Evolutionary conservation across 2,113 vertebrate species (phyloP), one percentile per base, ranked within the genome.

Genomic region (Bos javanicus): DNA sequence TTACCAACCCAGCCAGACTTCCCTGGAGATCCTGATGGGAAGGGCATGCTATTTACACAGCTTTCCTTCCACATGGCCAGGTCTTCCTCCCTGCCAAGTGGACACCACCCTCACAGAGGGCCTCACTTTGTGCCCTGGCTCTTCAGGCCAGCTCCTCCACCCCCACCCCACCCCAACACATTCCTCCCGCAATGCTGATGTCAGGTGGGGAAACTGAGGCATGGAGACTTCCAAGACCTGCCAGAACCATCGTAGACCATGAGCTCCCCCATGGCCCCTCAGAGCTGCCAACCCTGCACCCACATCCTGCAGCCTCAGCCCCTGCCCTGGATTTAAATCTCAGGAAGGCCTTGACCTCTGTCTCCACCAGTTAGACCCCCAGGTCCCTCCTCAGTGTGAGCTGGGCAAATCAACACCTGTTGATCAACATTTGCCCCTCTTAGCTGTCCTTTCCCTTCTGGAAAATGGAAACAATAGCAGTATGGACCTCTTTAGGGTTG

Each of bases 151-250:
- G 52, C 83, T 12, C 36, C 52, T 80, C 46, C 25, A 0, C 76
- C 25, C 12, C 12, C 12, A 64, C 30, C 9, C 2, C 0, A 0
- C n/a, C n/a, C 67, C 67, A 74, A 5, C 13, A 76, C 39, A 13
- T n/a, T 59, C 39, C 87, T 48, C 39, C 3, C 48, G 25, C 80
- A 43, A 43, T 5, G 6, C 50, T 23, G 80, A 71, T 56, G n/a
- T 14, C 46, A 26, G 52, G 5, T 52, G 21, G 33, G 56, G 59
- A 94, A 92, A 94, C 0, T 4, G 90, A 97, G 93, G 86, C 67
- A 60, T 39, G 1, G 26, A 59, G 28, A 4, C 33, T 71, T 39
- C 93, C 25, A 5, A 92, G 80, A 82, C 43, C 81, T 56, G 15
- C 67, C 76, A 50, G 1, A 57, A 26, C 17, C 46, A 36, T 59